A percentile compares a stretch with the other conserved stretches of the same genome.
These are phyloP conservation scores for Tetrapedia diversipes DNA, from an alignment of 2,888 invertebrate genomes.

Conservation along the genomic window DNA sequence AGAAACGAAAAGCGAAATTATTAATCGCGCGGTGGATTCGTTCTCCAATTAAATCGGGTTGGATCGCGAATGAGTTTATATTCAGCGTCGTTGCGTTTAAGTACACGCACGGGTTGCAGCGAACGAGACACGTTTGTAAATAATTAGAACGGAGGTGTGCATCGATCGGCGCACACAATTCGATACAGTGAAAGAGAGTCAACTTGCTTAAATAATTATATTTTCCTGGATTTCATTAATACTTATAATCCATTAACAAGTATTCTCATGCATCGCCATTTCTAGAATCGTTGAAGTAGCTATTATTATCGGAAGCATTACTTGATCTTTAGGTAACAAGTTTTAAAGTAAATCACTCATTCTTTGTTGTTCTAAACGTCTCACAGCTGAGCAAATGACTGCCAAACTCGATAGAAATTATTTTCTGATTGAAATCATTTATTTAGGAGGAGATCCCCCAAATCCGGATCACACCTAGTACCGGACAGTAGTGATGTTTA, in stretches of 20 bases:
- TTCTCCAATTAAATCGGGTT: conserved; percentile 27
- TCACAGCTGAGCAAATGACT: too few species aligned
- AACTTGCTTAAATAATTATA: conserved; percentile 43
- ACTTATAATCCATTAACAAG: conserved; percentile 20
- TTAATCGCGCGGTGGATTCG: neutral
- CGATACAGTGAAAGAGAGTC: conserved; percentile 6
- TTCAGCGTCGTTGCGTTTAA: conserved; percentile 28
- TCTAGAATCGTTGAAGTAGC: conserved; percentile 13
- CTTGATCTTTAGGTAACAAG: conserved; percentile 32
- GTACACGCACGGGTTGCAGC: conserved; percentile 18
- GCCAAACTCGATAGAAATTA: too few species aligned
- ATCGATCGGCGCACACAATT: neutral
- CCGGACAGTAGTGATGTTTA: too few species aligned
- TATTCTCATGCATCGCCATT: conserved; percentile 30
- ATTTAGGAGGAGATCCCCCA: too few species aligned
- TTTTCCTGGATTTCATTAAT: conserved; percentile 48
- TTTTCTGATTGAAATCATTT: too few species aligned
- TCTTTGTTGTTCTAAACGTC: too few species aligned
- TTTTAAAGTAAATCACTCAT: conserved; percentile 17
- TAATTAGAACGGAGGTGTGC: conserved; percentile 29
- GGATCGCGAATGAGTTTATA: conserved; percentile 10
- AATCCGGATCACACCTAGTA: too few species aligned
- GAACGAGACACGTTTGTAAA: conserved; percentile 36
- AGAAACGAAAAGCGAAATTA: neutral
- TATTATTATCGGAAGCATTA: conserved; percentile 33